Evolutionary conservation across 2,113 vertebrate species (phyloP), one percentile per base, ranked within the genome.

Genomic region (Hyla sarda): DNA sequence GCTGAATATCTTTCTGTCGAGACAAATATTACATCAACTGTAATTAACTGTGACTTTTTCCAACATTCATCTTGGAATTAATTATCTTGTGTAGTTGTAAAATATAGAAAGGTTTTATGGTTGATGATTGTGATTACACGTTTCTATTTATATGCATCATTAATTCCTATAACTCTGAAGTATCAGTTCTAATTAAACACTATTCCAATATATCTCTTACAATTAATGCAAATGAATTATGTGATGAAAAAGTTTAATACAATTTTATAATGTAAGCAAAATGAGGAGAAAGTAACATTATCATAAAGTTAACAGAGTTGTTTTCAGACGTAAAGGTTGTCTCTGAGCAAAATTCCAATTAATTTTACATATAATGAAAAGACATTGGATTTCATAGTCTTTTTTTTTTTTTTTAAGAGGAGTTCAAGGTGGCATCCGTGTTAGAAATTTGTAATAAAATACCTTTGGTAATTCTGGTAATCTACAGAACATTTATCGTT

Each of bases 41-140:
- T 41, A 80, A 80, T 62, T 62, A 80, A 80, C 52, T 62, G 78
- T 45, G 54, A 41, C 52, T 80, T 45, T 60, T 52, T 62, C 37
- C 1, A 10, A 7, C 54, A 80, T 41, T 80, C 78, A 60, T 62
- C 56, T 62, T 6, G 56, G 34, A 80, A 62, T 80, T 45, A 28
- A 62, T 80, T 80, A 80, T 41, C 25, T 41, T 54, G 48, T 77
- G 48, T 23, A 45, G 28, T 78, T 78, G 52, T 79, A 34, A 78
- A 37, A 6, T 37, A 23, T 60, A 60, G 16, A 41, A 62, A 52
- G 2, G 14, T 80, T 80, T 34, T 62, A 32, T 62, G 32, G 19
- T 16, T 37, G 52, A 60, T 16, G 54, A 77, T 11, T 28, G 17
- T 34, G 54, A 80, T 62, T 80, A 45, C 56, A 45, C 21, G 60